These are phyloP conservation scores for Trichonephila inaurata DNA, from an alignment of 1,140 invertebrate genomes.

Conservation along the genomic window DNA sequence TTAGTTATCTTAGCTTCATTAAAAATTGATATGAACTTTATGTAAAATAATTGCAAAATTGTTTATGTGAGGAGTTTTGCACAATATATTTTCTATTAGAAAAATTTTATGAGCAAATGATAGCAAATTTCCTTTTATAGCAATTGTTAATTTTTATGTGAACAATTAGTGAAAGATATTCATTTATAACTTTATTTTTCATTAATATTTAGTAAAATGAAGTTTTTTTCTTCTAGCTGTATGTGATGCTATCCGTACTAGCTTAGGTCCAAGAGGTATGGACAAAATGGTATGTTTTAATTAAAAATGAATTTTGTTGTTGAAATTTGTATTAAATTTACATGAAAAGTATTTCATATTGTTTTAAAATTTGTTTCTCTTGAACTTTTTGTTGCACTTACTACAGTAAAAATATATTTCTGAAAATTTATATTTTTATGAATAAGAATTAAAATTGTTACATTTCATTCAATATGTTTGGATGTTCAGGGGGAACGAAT, in stretches of 20 bases:
- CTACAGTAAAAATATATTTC: neutral
- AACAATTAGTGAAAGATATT: neutral
- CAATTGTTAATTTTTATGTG: neutral
- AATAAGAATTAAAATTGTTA: neutral
- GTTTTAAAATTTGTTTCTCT: neutral
- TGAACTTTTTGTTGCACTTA: neutral
- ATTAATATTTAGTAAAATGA: neutral
- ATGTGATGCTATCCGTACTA: constrained; percentile 98
- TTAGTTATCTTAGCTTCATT: no score
- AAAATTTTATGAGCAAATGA: no score
- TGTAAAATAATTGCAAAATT: no score
- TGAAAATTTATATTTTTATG: neutral
- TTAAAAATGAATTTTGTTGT: neutral
- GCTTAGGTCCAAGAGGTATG: constrained; percentile 99
- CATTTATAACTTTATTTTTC: neutral
- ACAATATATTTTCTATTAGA: no score
- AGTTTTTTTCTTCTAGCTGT: constrained; percentile 88
- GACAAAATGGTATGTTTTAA: constrained; percentile 96
- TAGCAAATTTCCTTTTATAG: no score
- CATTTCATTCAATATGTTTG: no score
- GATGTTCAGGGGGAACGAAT: no score
- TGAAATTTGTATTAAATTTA: neutral
- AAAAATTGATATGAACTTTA: no score
- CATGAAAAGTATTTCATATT: neutral
- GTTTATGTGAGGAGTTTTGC: no score